Evolutionary conservation across 2,888 invertebrate genomes (phyloP), one percentile per base, ranked within the genome.

Genomic region (Congeria kusceri): DNA sequence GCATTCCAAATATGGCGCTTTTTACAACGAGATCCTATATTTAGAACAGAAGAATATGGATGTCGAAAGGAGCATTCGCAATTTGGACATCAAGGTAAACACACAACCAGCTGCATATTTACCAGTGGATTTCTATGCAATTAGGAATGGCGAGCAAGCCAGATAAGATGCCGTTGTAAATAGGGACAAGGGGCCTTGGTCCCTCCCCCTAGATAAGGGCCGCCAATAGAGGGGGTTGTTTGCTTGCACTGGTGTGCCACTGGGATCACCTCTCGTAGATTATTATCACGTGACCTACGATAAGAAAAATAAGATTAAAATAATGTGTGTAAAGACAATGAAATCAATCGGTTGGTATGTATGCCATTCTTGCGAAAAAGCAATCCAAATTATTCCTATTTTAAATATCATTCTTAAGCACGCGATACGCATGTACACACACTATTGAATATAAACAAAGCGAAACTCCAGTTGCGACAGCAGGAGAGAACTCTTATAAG

Each of bases 161-260:
- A 62, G 75, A 75, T 66, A 67, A 79, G 58, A 83, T 83, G 62
- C 73, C 79, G 27, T 25, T 11, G 83, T 83, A 79, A 79, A 77
- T 61, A 79, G 59, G 83, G 77, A 74, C 64, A 46, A 11, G 32
- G 53, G 71, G 64, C 71, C 64, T 20, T 32, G 39, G 29, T 63
- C 23, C 73, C 83, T 68, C 74, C 77, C 65, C 68, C 20, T 49
- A 63, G 80, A 83, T 83, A 77, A 77, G 53, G 58, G 49, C 74
- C 69, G 62, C 83, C 83, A 83, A 83, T 83, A 23, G 53, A 1
- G 25, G 53, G 20, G 29, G 29, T 32, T 77, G 79, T 80, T 77
- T 77, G 68, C 75, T 65, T 61, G 46, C 44, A 73, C 74, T 56
- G 28, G 32, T 39, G 46, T 56, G 61, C 57, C 77, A 83, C 80